Evolutionary conservation across 92 coral and sea anemone species (phyloP).

Genomic region (Anthopleura xanthogrammica): DNA sequence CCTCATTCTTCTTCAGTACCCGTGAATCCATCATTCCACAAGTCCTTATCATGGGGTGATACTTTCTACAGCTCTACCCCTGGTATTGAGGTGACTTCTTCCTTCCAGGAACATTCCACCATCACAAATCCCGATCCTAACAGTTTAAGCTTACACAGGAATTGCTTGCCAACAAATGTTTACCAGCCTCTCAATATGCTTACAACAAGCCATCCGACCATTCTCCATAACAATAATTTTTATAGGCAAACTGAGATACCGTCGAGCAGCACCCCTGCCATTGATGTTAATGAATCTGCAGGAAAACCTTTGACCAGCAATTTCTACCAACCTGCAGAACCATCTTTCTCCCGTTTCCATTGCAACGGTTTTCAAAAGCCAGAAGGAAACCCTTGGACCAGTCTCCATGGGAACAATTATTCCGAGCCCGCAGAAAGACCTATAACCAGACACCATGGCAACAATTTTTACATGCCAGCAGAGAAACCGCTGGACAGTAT

Average conservation of each 20-base stretch:
- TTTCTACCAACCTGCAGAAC: neutral
- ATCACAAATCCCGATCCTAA: neutral
- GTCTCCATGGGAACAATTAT: neutral
- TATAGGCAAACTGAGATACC: neutral
- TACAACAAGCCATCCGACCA: too few species aligned
- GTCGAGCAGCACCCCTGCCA: neutral
- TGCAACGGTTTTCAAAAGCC: neutral
- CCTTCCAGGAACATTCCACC: neutral
- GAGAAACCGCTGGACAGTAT: neutral
- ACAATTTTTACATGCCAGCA: neutral
- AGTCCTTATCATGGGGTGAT: constrained; percentile 5
- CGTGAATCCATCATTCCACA: neutral
- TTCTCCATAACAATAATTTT: neutral
- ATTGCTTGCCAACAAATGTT: neutral
- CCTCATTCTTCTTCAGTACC: neutral
- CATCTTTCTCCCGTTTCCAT: neutral
- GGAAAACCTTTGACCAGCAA: neutral
- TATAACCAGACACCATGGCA: neutral
- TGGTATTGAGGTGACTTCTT: neutral
- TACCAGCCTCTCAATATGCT: neutral
- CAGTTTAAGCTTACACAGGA: neutral
- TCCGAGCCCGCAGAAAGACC: neutral
- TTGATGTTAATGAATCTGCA: neutral
- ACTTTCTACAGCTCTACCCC: constrained; percentile 32
- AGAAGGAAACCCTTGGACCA: neutral